These are phyloP conservation scores for Epinephelus cyanopodus DNA, from an alignment of 2,113 vertebrate species.

Conservation along the genomic window DNA sequence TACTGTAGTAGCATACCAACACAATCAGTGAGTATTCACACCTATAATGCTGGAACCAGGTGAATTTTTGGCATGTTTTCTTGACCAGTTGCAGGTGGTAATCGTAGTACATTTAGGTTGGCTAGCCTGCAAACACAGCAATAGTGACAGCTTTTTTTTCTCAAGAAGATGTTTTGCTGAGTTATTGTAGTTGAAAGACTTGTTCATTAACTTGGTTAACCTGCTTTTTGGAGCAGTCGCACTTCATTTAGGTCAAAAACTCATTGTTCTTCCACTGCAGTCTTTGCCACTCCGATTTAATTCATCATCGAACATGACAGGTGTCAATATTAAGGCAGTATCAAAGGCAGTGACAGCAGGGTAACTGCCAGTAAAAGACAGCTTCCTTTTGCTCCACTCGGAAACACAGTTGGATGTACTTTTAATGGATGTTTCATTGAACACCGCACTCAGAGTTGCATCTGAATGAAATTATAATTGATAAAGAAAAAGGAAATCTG, in stretches of 20 bases:
- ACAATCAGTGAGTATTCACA: background rate
- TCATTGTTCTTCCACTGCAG: background rate
- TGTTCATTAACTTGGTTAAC: background rate
- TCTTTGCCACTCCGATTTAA: background rate
- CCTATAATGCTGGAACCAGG: background rate
- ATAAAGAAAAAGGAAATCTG: conserved; percentile 2
- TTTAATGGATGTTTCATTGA: background rate
- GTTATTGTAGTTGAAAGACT: too few species aligned
- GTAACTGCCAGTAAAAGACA: background rate
- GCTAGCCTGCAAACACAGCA: background rate
- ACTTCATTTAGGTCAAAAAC: background rate
- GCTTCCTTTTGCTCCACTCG: background rate
- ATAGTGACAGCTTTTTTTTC: background rate
- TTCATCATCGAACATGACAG: background rate
- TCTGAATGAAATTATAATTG: too few species aligned
- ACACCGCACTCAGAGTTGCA: too few species aligned
- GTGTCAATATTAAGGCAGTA: background rate
- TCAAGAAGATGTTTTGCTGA: background rate
- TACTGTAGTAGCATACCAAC: background rate
- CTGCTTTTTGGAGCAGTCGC: background rate
- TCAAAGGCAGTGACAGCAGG: background rate
- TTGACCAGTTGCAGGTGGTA: background rate
- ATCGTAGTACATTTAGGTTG: too few species aligned
- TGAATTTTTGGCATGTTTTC: too few species aligned
- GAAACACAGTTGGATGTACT: background rate